These are phyloP conservation scores for Drosophila prolongata DNA, from an alignment of 2,888 invertebrate genomes.

Conservation along the genomic window DNA sequence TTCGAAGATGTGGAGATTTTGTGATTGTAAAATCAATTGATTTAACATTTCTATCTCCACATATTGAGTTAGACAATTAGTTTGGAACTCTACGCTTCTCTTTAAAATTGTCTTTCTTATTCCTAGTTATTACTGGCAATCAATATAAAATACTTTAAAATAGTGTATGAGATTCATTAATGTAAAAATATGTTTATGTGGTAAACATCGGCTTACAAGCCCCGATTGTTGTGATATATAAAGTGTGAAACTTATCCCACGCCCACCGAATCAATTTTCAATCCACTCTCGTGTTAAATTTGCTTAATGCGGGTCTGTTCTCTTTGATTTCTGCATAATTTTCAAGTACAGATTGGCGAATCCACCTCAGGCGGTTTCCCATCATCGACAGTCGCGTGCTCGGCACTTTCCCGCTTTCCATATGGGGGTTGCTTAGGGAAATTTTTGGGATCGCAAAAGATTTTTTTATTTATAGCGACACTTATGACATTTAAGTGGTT, in stretches of 20 bases:
- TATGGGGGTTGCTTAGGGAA: slow-evolving; percentile 56
- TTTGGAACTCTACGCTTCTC: no score
- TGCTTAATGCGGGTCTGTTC: slow-evolving; percentile 56
- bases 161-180: no score
- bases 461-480: slow-evolving; percentile 73
- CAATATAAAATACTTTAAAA: no score
- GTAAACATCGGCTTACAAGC: no score
- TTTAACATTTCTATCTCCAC: no score
- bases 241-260: no score
- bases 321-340: slow-evolving; percentile 43
- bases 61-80: no score
- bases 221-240: background rate
- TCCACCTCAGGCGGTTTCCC: slow-evolving; percentile 59
- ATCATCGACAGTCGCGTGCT: slow-evolving; percentile 57
- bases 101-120: no score
- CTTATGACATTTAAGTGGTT: slow-evolving; percentile 75
- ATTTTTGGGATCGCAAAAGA: slow-evolving; percentile 26
- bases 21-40: no score
- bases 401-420: slow-evolving; percentile 9
- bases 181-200: no score
- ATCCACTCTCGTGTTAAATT: background rate
- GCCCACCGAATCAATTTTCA: background rate
- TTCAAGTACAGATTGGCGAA: slow-evolving; percentile 25
- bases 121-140: no score
- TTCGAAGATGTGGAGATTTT: no score